Percentiles rank a stretch among this genome's conserved stretches.
phyloP scores from a whole-genome alignment of 2,113 vertebrate species.

The Paracyprichromis sp. region DNA sequence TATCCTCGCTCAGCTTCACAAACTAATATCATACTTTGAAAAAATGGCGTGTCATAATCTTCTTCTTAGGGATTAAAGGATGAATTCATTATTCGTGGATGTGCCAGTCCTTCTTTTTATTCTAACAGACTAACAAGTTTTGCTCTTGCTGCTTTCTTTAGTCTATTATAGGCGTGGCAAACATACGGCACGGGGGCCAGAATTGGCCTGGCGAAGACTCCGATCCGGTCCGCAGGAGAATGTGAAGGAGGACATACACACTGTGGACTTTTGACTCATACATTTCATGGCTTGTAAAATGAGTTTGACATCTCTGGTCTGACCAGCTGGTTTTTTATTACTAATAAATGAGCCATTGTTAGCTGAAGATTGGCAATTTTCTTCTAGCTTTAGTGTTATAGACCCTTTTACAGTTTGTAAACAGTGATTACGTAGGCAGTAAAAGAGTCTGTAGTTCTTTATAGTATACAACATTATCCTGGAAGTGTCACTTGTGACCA shows the following conservation, averaged over 20 bases:
- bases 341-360: background rate
- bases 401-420: background rate
- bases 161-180: background rate
- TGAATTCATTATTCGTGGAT: background rate
- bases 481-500: background rate
- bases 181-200: background rate
- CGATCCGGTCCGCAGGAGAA: rapidly evolving
- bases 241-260: background rate
- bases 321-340: background rate
- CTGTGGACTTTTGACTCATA: background rate
- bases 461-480: background rate
- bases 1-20: background rate
- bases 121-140: background rate
- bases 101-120: background rate
- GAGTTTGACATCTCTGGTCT: background rate
- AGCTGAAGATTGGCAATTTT: background rate
- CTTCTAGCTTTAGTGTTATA: background rate
- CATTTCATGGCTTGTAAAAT: background rate
- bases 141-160: background rate
- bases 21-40: background rate
- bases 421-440: background rate
- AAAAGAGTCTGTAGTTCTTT: background rate
- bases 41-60: background rate
- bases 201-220: background rate
- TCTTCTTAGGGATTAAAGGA: background rate